Conservation (phyloP, 37 sponge, comb jelly and placozoan genomes). For the Crambe crambe region DNA sequence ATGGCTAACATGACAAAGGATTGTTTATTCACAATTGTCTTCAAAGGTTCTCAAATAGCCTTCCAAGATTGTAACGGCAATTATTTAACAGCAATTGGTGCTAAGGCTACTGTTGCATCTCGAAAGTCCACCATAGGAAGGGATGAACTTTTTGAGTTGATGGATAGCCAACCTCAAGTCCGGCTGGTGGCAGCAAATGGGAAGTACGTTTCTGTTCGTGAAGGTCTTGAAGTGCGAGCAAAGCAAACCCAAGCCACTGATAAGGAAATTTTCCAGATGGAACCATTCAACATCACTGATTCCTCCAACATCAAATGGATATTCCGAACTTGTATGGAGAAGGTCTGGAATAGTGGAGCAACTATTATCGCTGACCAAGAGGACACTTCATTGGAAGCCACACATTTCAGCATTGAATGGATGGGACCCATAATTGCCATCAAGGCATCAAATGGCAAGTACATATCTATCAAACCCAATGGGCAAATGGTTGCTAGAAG, state of each 20-base stretch:
- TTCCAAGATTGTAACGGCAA: slow-evolving; percentile 79
- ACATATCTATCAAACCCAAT: slow-evolving; percentile 68
- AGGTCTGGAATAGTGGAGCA: slow-evolving; percentile 64
- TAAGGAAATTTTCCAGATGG: slow-evolving; percentile 89
- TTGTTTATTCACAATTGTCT: slow-evolving; percentile 74
- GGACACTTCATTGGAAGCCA: background rate
- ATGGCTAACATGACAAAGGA: slow-evolving; percentile 38
- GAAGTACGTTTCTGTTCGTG: slow-evolving; percentile 72
- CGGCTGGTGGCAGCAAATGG: slow-evolving; percentile 60
- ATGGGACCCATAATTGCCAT: slow-evolving; percentile 68
- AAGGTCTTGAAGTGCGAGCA: slow-evolving; percentile 76
- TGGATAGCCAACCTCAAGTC: slow-evolving; percentile 85
- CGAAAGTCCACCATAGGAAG: slow-evolving; percentile 80
- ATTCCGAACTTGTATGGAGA: slow-evolving; percentile 70
- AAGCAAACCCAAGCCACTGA: slow-evolving; percentile 75
- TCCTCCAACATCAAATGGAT: slow-evolving; percentile 82
- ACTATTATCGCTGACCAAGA: slow-evolving; percentile 21
- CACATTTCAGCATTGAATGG: slow-evolving; percentile 88
- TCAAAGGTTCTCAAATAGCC: slow-evolving; percentile 77
- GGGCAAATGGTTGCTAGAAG: slow-evolving; percentile 77
- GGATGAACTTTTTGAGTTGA: slow-evolving; percentile 86
- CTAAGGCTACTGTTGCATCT: slow-evolving; percentile 63
- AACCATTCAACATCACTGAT: slow-evolving; percentile 78
- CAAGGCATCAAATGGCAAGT: slow-evolving; percentile 80
- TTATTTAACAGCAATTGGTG: slow-evolving; percentile 88